Evolutionary conservation across 2,797 vertebrate species (phyloP), one percentile per base, ranked within the genome.

Genomic region (Poecilia wingei): DNA sequence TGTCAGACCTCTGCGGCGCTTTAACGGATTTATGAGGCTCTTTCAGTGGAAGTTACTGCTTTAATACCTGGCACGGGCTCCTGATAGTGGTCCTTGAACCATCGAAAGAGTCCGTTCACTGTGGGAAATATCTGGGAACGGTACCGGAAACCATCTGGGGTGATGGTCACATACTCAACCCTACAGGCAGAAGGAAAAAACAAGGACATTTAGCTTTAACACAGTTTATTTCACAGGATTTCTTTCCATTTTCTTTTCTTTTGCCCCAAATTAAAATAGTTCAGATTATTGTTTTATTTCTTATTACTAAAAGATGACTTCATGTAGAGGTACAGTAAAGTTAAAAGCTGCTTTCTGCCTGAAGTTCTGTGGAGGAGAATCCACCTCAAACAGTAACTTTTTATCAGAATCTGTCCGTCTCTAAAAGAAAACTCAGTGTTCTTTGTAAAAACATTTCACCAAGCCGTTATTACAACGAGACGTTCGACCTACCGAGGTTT

Each of bases 71-170:
- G 98, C 36, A 99, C 97, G 71, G 98, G 98, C 86, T 99, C 98
- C 78, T 99, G 98, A 87, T 98, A 99, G 91, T 99, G 98, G 93
- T 99, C 98, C 91, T 99, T 99, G 94, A 99, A 99, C 98, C 98
- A 99, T 51, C 98, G 96, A 95, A 99, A 99, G 13, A 99, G 96
- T 36, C 98, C 97, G 1, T 99, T 99, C 78, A 99, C 97, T 0
- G 98, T 97, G 31, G 97, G 95, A 87, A 99, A 99, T 83, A 99
- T 94, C 88, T 99, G 98, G 18, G 97, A 98, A 28, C 98, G 96
- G 90, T 99, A 99, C 71, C 98, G 96, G 94, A 99, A 99, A 73
- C 98, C 98, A 87, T 99, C 98, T 0, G 98, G 98, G 0, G 97
- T 99, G 90, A 99, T 98, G 22, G 98, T 99, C 84, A 99, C 97